Base-by-base conservation (phyloP, 2,888 invertebrate species). In the Megaustenia siamemsis region DNA sequence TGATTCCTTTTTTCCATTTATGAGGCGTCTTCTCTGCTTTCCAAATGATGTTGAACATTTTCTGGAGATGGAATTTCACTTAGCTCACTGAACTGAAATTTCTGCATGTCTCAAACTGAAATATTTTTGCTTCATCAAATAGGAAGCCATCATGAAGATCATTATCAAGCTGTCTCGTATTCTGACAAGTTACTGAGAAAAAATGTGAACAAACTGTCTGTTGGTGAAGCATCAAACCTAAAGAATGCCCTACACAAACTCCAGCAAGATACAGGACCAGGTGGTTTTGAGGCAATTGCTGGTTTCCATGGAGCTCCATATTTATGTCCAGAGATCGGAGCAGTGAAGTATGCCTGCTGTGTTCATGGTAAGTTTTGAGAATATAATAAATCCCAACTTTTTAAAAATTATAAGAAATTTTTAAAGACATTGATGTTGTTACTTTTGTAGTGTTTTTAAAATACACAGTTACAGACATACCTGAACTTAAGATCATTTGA, bases 241-340 rank as follows among this genome's bases (percentile, higher is more conserved):
- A 86, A 84, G 68, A 60, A 87, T 68, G 87, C 88, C 18, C 69
- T 88, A 56, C 69, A 82, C 75, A 84, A 87, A 60, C 83, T 88
- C 12, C 84, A 86, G 84, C 78, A 86, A 80, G 88, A 88, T 77
- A 49, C 85, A 10, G 82, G 86, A 18, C 82, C 82, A 32, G 83
- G 84, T 53, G 87, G 88, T 24, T 88, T 84, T 73, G 86, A 88
- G 53, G 83, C 83, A n/a, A 88, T 88, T 71, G 87, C 88, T 63
- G 84, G 87, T 56, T 88, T 85, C 80, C 88, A 88, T 79, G 88
- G 88, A 1, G 87, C 82, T n/a, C 88, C 88, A 3, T 83, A 82
- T 38, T 43, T 63, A 32, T 88, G 88, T 40, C 83, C 85, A 21
- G 83, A 78, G 40, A 78, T 76, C 21, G 84, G 82, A 49, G 76